Evolutionary conservation across 2,888 invertebrate species (phyloP), one percentile per base, ranked within the genome.

Genomic region (Mimumesa dahlbomi): DNA sequence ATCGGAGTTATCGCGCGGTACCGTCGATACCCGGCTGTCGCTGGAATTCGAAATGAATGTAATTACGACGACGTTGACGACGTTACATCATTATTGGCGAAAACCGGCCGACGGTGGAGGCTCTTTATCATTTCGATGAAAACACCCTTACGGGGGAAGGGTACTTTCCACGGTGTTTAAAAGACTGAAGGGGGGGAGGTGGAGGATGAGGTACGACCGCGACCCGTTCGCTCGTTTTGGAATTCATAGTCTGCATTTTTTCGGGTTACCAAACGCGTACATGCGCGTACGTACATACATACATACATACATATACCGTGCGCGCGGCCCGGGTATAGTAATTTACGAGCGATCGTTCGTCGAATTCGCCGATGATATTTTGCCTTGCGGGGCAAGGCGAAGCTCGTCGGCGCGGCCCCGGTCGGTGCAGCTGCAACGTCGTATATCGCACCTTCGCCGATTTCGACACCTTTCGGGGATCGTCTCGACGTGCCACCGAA

Each of bases 321-420:
- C 57, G 38, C 22, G 22, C 31, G 46, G 21, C 56, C 58, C 59
- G 62, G 74, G 69, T 71, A 73, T 65, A 71, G 82, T 83, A 81
- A 85, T 85, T 85, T 85, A 85, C 82, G 85, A 82, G 76, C 78
- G 82, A 82, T 82, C 83, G 82, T 84, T 84, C 77, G 82, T 79
- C 80, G 81, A 84, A 84, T 83, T 83, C 77, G 58, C 76, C 74
- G 82, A 79, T 77, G 82, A 82, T 81, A 82, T 81, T 79, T 71
- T 77, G 82, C 82, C 84, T 79, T 65, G 77, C 84, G 79, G 82
- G 73, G 66, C 59, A 40, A 36, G 19, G 25, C 25, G 4, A 5
- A 3, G 3, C 25, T 25, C 25, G 25, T 7, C 25, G 3, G 4
- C 7, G 4, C 4, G 4, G 3, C 25, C 49, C 31, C 49, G 66